These are phyloP conservation scores for Calliopsis andreniformis DNA, from an alignment of 1,140 invertebrate genomes.

Conservation along the genomic window DNA sequence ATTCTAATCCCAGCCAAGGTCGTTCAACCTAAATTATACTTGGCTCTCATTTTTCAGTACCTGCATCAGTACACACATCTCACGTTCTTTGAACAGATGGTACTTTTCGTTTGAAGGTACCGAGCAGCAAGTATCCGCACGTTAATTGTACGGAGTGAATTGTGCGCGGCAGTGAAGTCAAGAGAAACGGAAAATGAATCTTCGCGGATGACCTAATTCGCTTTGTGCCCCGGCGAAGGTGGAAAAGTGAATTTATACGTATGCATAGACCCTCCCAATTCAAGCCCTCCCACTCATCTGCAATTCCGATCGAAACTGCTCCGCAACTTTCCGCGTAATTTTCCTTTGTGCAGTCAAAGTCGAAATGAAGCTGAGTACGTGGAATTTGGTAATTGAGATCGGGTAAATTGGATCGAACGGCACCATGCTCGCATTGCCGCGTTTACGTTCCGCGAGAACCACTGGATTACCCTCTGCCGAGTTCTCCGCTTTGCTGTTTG, in stretches of 20 bases:
- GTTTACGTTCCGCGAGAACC: not conserved
- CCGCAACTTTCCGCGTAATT: constrained; percentile 49
- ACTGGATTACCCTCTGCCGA: too few species aligned
- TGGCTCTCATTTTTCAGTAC: too few species aligned
- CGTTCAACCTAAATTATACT: too few species aligned
- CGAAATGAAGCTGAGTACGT: constrained; percentile 39
- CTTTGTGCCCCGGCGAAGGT: constrained; percentile 7
- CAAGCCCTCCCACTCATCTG: constrained; percentile 24
- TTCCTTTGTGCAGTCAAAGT: constrained; percentile 38
- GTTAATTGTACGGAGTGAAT: not conserved
- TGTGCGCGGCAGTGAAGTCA: constrained; percentile 9
- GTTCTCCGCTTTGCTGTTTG: not conserved
- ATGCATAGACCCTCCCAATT: constrained; percentile 17
- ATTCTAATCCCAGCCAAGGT: too few species aligned
- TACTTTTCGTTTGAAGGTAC: not conserved
- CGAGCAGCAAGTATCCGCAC: not conserved
- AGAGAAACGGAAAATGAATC: constrained; percentile 21
- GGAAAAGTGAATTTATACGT: constrained; percentile 48
- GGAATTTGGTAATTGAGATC: constrained; percentile 47
- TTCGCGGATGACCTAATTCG: constrained; percentile 32
- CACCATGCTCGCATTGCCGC: not conserved
- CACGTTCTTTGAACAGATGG: too few species aligned
- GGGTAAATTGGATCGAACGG: constrained; percentile 22
- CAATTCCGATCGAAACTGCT: constrained; percentile 43
- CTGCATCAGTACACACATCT: too few species aligned